phyloP scores from a whole-genome alignment of 30 jellyfish, hydroid and myxozoan genomes.

The Cassiopea andromeda region DNA sequence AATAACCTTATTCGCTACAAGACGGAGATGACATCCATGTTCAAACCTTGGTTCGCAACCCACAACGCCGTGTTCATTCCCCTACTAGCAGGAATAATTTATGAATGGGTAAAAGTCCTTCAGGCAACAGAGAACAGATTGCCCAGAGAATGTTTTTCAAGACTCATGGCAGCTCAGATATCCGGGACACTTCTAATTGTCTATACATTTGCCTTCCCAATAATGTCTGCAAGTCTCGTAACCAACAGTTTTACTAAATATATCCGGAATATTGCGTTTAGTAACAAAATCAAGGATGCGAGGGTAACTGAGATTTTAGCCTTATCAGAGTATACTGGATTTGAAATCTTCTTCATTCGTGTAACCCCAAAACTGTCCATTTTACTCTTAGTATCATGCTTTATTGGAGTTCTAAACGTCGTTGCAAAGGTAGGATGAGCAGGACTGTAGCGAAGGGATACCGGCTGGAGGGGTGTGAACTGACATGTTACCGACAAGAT shows the following conservation, averaged over 20 bases:
- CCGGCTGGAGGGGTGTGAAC: too few relatives aligned
- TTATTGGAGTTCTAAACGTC: constrained; percentile 40
- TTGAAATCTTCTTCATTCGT: constrained; percentile 29
- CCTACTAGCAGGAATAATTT: constrained; percentile 55
- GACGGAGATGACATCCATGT: constrained; percentile 21
- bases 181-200: constrained; percentile 38
- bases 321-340: constrained; percentile 29
- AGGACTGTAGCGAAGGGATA: too few relatives aligned
- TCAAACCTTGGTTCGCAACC: constrained; percentile 38
- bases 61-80: constrained; percentile 47
- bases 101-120: constrained; percentile 42
- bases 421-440: not conserved
- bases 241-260: constrained; percentile 15
- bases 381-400: constrained; percentile 15
- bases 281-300: constrained; percentile 15
- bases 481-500: too few relatives aligned
- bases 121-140: not conserved
- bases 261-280: constrained; percentile 22
- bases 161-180: constrained; percentile 10
- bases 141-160: not conserved
- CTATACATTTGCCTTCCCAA: constrained; percentile 54
- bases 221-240: constrained; percentile 58
- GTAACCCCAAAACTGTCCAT: constrained; percentile 44
- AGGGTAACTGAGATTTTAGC: constrained; percentile 20
- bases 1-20: constrained; percentile 4